A percentile compares a stretch with the other conserved stretches of the same genome.
These are phyloP conservation scores for Halcyon chelicuti DNA, from an alignment of 2,797 vertebrate genomes.

Conservation along the genomic window DNA sequence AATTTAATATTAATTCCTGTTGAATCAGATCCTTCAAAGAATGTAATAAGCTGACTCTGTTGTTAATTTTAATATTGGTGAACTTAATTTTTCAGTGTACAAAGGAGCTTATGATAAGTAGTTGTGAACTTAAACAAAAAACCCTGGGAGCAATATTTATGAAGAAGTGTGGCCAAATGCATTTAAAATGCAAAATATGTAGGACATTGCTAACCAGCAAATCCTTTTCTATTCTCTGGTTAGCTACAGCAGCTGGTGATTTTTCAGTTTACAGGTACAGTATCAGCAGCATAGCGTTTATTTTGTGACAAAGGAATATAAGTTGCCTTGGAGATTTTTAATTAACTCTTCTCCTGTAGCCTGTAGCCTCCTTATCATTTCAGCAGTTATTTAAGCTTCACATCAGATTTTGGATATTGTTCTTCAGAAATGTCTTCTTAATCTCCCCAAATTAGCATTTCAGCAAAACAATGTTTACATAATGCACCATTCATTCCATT, in stretches of 20 bases:
- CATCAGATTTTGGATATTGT: slow-evolving; percentile 72
- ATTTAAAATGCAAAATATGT: slow-evolving; percentile 43
- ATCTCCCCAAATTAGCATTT: slow-evolving; percentile 71
- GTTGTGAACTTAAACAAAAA: slow-evolving; percentile 41
- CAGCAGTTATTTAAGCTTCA: slow-evolving; percentile 68
- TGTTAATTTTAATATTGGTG: slow-evolving; percentile 54
- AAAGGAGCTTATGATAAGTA: slow-evolving; percentile 23
- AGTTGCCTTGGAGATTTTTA: slow-evolving; percentile 80
- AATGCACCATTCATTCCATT: background rate
- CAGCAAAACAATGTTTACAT: slow-evolving; percentile 36
- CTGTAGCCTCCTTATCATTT: slow-evolving; percentile 69
- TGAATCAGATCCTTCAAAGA: slow-evolving; percentile 17
- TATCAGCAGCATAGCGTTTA: slow-evolving; percentile 60
- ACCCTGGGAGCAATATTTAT: slow-evolving; percentile 14
- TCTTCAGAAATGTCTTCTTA: slow-evolving; percentile 60
- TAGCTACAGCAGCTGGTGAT: slow-evolving; percentile 31
- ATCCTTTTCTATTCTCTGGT: slow-evolving; percentile 28
- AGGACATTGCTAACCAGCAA: background rate
- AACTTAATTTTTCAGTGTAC: slow-evolving; percentile 41
- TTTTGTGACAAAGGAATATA: slow-evolving; percentile 74
- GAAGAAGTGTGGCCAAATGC: slow-evolving; percentile 1
- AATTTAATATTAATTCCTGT: slow-evolving; percentile 27
- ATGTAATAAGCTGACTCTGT: background rate
- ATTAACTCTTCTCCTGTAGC: slow-evolving; percentile 75
- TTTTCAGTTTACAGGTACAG: slow-evolving; percentile 70